Evolutionary conservation across 2,888 invertebrate species (phyloP).

Genomic region (Lutraria lutraria): DNA sequence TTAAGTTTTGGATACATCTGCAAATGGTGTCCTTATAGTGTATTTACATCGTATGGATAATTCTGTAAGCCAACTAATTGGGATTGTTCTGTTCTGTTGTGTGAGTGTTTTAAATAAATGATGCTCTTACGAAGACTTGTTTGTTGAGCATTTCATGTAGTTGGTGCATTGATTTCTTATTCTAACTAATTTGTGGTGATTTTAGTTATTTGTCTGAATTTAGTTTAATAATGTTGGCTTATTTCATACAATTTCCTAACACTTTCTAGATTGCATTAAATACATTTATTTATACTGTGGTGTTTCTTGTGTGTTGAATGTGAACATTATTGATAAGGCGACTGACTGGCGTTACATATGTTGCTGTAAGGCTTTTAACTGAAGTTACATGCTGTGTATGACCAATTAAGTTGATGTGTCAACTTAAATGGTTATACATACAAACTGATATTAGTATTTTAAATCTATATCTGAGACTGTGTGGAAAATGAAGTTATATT

Average conservation of each 20-base stretch:
- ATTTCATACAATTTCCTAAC: background rate
- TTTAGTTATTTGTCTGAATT: no score
- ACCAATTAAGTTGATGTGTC: no score
- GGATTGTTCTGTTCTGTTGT: background rate
- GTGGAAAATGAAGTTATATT: no score
- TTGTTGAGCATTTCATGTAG: background rate
- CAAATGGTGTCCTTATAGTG: background rate
- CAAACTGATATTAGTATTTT: no score
- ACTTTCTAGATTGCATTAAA: background rate
- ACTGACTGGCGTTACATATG: background rate
- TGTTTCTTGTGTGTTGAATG: slow-evolving; percentile 17
- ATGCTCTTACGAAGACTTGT: background rate
- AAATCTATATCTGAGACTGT: no score
- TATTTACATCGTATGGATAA: background rate
- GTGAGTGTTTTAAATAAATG: background rate
- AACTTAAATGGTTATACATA: no score
- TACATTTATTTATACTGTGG: background rate
- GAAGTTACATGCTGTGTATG: no score
- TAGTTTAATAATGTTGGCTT: background rate
- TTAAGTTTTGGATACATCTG: background rate
- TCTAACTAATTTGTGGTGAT: background rate
- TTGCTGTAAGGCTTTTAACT: background rate
- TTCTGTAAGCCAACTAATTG: background rate
- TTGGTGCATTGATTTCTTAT: background rate
- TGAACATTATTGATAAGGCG: slow-evolving; percentile 21